phyloP scores from a whole-genome alignment of 2,113 vertebrate genomes.

The Lepidothrix coronata region DNA sequence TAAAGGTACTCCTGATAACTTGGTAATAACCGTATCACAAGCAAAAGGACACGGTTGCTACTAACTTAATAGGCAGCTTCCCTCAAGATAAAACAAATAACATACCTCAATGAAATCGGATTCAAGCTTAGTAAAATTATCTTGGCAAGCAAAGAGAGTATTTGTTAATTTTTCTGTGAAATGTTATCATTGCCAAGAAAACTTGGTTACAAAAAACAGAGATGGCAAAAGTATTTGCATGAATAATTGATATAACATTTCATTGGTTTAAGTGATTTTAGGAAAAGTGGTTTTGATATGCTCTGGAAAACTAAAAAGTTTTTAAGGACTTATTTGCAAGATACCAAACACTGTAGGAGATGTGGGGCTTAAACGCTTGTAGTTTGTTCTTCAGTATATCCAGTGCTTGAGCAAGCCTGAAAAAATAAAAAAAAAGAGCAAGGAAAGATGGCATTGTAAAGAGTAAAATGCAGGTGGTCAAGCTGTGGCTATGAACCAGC shows the following conservation, averaged over 20 bases:
- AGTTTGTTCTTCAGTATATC: neutral
- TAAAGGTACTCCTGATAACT: slow-evolving; percentile 59
- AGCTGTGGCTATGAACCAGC: neutral
- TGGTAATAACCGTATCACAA: slow-evolving; percentile 50
- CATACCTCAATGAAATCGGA: slow-evolving; percentile 56
- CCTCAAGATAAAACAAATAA: slow-evolving; percentile 65
- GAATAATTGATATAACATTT: slow-evolving; percentile 58
- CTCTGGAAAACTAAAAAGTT: slow-evolving; percentile 29
- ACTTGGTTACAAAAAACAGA: slow-evolving; percentile 59
- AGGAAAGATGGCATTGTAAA: neutral
- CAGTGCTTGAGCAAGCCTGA: fast-evolving
- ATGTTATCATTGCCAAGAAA: slow-evolving; percentile 67
- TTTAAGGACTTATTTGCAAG: neutral
- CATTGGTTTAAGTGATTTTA: slow-evolving; percentile 43
- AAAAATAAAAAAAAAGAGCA: neutral
- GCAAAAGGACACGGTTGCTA: slow-evolving; percentile 59
- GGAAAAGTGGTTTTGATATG: slow-evolving; percentile 46
- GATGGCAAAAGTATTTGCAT: slow-evolving; percentile 57
- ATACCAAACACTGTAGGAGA: neutral
- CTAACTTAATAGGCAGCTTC: slow-evolving; percentile 64
- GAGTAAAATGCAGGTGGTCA: neutral
- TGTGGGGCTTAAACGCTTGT: neutral
- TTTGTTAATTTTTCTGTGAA: slow-evolving; percentile 61
- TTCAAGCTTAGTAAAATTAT: slow-evolving; percentile 66
- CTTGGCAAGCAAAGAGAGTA: slow-evolving; percentile 62